Conservation (phyloP, 2,888 invertebrate genomes). For the Ormyrus labotus region DNA sequence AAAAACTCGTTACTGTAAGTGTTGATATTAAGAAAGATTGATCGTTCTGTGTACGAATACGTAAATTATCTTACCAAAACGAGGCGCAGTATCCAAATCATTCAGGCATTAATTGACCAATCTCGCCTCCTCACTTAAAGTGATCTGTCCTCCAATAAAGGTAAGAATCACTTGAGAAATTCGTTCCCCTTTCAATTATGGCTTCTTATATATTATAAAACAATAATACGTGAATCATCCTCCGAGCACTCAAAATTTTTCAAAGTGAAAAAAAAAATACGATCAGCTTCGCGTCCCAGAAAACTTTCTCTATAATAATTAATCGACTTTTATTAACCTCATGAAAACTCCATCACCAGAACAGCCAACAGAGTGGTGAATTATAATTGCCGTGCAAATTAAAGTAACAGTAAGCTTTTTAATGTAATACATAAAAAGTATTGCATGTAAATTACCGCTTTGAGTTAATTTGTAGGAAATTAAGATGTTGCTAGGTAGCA, state of each 20-base stretch:
- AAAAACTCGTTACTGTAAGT: no score
- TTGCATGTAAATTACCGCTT: no score
- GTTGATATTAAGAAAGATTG: no score
- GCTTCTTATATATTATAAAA: neutral
- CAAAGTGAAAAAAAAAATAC: neutral
- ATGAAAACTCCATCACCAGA: no score
- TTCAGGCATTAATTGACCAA: constrained; percentile 61
- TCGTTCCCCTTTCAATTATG: constrained; percentile 19
- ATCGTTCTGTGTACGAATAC: no score
- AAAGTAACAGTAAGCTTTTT: no score
- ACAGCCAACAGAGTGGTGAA: no score
- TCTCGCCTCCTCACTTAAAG: constrained; percentile 20
- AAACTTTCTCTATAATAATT: constrained; percentile 13
- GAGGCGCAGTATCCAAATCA: constrained; percentile 74
- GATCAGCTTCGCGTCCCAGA: neutral
- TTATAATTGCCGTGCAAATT: no score
- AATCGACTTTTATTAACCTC: neutral
- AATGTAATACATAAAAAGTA: no score
- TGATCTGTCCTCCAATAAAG: neutral
- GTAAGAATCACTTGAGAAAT: constrained; percentile 1
- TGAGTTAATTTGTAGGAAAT: no score
- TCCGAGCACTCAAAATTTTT: neutral
- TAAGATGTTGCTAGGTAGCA: no score
- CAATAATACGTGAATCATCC: constrained; percentile 11
- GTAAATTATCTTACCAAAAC: constrained; percentile 68